Evolutionary conservation across 2,113 vertebrate species (phyloP), one percentile per base, ranked within the genome.

Genomic region (Calypte anna): DNA sequence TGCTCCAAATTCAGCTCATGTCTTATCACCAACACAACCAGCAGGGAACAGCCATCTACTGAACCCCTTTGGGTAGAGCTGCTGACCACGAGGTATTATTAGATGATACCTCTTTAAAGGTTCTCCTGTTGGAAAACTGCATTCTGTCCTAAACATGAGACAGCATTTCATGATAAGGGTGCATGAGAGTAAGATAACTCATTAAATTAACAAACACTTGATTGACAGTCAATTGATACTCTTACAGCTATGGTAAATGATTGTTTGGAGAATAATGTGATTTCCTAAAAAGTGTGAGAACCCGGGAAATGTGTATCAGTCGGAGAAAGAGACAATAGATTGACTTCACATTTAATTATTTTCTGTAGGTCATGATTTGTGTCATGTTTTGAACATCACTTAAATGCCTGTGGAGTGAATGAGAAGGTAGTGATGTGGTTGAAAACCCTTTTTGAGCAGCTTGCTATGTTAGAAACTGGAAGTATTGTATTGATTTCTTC

Each of bases 1-100:
- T 0, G 0, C 14, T 66, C 46, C 38, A 7, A 12, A 10, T 63
- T 76, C 54, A 66, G 3, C 4, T 87, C 62, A 57, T 0, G 0
- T 40, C 14, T 64, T 36, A 62, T 5, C 20, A 46, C 2, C 36
- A 20, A 22, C 2, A 4, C 18, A 44, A 82, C 33, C 31, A 61
- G 54, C 18, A 73, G 21, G 40, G 21, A 85, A 53, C 27, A 87
- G 57, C 28, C 43, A n/a, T 48, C 51, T 24, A n/a, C 5, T 10
- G 4, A 88, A 44, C 5, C 8, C 33, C 20, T 59, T 0, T 19
- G 33, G 7, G 27, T 1, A 63, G 28, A 15, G 36, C 20, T 81
- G n/a, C 18, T 81, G 55, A 70, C 12, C 31, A 36, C 44, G 53
- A 23, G 57, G 23, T 17, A 40, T 24, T 40, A 61, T 33, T 33